A percentile compares a stretch with the other conserved stretches of the same genome.
phyloP scores from a whole-genome alignment of 2,113 vertebrate species.

The Anser brachyrhynchus region DNA sequence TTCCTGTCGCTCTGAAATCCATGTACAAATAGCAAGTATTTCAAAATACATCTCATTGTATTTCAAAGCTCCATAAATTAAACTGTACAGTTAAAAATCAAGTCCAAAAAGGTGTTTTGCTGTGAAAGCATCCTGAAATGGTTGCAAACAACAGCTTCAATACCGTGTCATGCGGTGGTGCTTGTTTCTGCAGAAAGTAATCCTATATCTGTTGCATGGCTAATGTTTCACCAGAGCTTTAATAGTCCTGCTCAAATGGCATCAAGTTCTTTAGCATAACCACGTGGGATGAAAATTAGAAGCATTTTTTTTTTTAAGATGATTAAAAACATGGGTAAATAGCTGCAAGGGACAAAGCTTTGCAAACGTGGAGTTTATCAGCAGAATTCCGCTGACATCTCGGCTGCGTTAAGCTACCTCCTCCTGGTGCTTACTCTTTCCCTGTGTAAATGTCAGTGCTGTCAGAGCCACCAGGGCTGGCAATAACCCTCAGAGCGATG shows the following conservation, averaged over 20 bases:
- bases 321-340: too few species aligned
- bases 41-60: background rate
- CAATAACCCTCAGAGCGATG: background rate
- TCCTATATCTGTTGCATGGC: slow-evolving; percentile 30
- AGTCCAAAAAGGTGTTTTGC: background rate
- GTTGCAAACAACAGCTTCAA: background rate
- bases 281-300: background rate
- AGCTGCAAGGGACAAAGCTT: background rate
- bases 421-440: background rate
- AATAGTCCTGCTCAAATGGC: slow-evolving; percentile 70
- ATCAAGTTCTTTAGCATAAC: background rate
- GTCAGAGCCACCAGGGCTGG: background rate
- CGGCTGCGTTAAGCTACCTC: background rate
- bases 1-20: background rate
- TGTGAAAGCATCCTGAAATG: background rate
- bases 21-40: background rate
- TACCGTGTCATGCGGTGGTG: background rate
- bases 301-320: background rate
- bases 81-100: background rate
- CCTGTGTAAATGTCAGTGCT: slow-evolving; percentile 41
- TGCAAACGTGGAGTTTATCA: accelerated
- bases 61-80: background rate
- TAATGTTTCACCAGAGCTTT: slow-evolving; percentile 73
- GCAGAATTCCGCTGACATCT: background rate
- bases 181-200: slow-evolving; percentile 65